Evolutionary conservation across 2,888 invertebrate genomes (phyloP).

Genomic region (Erynnis tages): DNA sequence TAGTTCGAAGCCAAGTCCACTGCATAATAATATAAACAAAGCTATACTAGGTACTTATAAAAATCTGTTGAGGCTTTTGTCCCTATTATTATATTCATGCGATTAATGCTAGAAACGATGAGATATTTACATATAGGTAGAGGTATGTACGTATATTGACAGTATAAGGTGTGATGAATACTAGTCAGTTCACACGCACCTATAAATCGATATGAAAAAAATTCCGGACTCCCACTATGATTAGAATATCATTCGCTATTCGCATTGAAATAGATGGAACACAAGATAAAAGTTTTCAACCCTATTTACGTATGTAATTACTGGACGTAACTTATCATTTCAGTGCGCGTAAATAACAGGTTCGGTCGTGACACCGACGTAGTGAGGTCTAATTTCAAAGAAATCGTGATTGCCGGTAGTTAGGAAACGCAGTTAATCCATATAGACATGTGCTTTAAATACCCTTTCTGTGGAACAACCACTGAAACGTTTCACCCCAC

Average conservation of each 20-base stretch:
- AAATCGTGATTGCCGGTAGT: constrained; percentile 31
- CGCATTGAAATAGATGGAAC: constrained; percentile 49
- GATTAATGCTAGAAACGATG: too few relatives aligned
- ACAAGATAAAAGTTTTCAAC: constrained; percentile 49
- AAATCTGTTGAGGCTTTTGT: too few relatives aligned
- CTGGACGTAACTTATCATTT: constrained; percentile 65
- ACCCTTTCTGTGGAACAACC: neutral
- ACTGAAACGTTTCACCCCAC: too few relatives aligned
- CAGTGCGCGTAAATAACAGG: constrained; percentile 60
- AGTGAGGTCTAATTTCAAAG: constrained; percentile 32
- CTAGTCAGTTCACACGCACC: too few relatives aligned
- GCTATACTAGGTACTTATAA: too few relatives aligned
- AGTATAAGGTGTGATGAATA: too few relatives aligned
- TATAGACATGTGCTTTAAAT: constrained; percentile 13
- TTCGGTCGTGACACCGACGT: constrained; percentile 43
- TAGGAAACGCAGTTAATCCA: constrained; percentile 18
- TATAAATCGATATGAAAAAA: too few relatives aligned
- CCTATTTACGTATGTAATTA: constrained; percentile 53
- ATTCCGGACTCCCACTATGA: constrained; percentile 2
- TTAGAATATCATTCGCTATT: constrained; percentile 33
- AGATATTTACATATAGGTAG: too few relatives aligned
- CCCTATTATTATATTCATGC: too few relatives aligned
- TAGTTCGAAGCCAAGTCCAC: too few relatives aligned
- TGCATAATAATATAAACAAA: too few relatives aligned
- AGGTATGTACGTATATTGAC: too few relatives aligned